A percentile compares a stretch with the other conserved stretches of the same genome.
phyloP scores from a whole-genome alignment of 2,888 invertebrate genomes.

The Ochropleura plecta region DNA sequence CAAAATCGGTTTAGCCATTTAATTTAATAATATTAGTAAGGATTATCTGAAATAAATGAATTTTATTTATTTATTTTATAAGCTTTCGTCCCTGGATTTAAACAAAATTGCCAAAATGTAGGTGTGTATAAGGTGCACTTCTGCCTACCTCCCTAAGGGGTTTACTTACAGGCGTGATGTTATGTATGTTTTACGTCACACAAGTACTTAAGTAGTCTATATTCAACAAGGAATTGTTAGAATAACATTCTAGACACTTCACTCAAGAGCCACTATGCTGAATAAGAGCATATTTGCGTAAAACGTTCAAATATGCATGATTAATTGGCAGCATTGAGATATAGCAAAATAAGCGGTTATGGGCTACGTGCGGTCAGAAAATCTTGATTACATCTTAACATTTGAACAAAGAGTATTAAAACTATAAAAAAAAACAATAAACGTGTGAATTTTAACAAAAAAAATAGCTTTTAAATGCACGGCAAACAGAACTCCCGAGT shows the following conservation, averaged over 20 bases:
- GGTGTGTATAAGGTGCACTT: too few relatives aligned
- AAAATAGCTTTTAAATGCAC: neutral
- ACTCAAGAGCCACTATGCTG: slow-evolving; percentile 8
- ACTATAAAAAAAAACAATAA: neutral
- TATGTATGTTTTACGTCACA: too few relatives aligned
- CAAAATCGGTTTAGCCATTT: too few relatives aligned
- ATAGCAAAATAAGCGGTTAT: neutral
- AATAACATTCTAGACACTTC: slow-evolving; percentile 14
- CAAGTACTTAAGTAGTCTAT: neutral
- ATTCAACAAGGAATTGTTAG: slow-evolving; percentile 9
- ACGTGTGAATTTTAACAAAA: neutral
- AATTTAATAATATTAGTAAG: too few relatives aligned
- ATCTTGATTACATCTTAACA: neutral
- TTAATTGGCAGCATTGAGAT: neutral
- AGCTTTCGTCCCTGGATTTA: too few relatives aligned
- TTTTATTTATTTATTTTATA: too few relatives aligned
- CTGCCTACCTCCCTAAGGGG: too few relatives aligned
- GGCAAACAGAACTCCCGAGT: neutral
- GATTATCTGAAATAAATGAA: too few relatives aligned
- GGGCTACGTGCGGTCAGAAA: neutral
- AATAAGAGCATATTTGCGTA: neutral
- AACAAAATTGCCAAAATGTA: too few relatives aligned
- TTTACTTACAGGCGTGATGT: too few relatives aligned
- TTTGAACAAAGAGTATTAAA: neutral
- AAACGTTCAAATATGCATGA: neutral